Base-by-base conservation (phyloP, 30 jellyfish, hydroid and myxozoan genomes). In the Aurelia aurita region DNA sequence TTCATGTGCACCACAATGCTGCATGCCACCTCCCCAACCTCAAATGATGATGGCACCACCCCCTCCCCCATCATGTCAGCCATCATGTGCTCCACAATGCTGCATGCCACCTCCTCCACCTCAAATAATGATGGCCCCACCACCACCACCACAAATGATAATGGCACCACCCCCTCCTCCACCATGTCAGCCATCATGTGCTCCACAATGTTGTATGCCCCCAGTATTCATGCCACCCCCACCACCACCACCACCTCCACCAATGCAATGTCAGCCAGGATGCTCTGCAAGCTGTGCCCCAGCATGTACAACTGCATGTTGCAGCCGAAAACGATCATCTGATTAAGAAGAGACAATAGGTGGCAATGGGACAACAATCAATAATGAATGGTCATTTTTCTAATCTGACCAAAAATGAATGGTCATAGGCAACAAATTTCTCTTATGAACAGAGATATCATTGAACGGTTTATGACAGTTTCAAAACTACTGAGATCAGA, bases 281-380 rank as follows among this genome's bases (percentile, higher is more conserved):
- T 93, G 98, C 80, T 93, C 97, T 19, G 92, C 95, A 75, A 79
- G 96, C 51, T 93, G 98, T 68, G 98, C 98, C 16, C 98, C 98
- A 64, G 89, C 97, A 0, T 93, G 98, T 91, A 78, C 97, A 10
- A 81, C 95, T 32, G 98, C 98, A 1, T 93, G 98, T 61, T 93
- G 98, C 90, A 93, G 98, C 64, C 65, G 94, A 61, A 76, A 87
- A 43, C 61, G 93, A 49, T 70, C 93, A 9, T 46, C 86, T 8
- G 84, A 81, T 18, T 28, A 68, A 22, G 0, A 61, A 22, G 31
- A 58, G n/a, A n/a, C n/a, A 39, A 1, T 8, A 39, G 51, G 9
- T 39, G 13, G 51, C 51, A 39, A 39, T 7, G 51, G 16, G 51
- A 39, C 15, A 39, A 6, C 13, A 9, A 39, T 5, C 0, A 39